Evolutionary conservation across 2,113 vertebrate genomes (phyloP), one percentile per base, ranked within the genome.

Genomic region (Triplophysa dalaica): DNA sequence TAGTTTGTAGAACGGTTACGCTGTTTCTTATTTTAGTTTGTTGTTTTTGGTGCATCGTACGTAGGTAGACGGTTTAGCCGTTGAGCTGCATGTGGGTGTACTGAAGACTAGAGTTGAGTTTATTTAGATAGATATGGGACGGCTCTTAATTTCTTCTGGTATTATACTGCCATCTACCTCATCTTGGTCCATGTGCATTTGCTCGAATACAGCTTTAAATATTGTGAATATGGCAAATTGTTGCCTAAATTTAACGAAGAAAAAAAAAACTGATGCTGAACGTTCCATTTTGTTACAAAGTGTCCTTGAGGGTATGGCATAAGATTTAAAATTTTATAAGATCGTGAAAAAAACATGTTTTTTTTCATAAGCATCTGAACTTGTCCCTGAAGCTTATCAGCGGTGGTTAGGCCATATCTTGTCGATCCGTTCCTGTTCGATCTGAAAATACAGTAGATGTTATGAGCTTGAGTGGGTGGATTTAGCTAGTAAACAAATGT

Each of bases 351-450:
- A n/a, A n/a, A n/a, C n/a, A n/a, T n/a, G n/a, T n/a, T n/a, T n/a
- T n/a, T n/a, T n/a, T n/a, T n/a, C n/a, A n/a, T n/a, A n/a, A n/a
- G n/a, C n/a, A n/a, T n/a, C n/a, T n/a, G n/a, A n/a, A n/a, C n/a
- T n/a, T n/a, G n/a, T n/a, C n/a, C 29, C 4, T 33, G 33, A 33
- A 33, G 6, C 4, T 33, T 33, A 33, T 4, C 3, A 33, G 33
- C 33, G 4, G 4, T 4, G 4, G 33, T 98, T 99, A 87, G 97
- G 98, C 97, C 98, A 99, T 82, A 99, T 94, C 91, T 97, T 98
- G 90, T 99, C 98, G 89, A 99, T 96, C 81, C 97, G 91, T 81
- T 99, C 97, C 90, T 99, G 98, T 82, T 99, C 98, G 87, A 99
- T 98, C 98, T 99, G 88, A 74, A 93, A 92, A 89, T 83, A 86